These are phyloP conservation scores for Pipistrellus nathusii DNA, from an alignment of 2,797 vertebrate genomes.

Conservation along the genomic window DNA sequence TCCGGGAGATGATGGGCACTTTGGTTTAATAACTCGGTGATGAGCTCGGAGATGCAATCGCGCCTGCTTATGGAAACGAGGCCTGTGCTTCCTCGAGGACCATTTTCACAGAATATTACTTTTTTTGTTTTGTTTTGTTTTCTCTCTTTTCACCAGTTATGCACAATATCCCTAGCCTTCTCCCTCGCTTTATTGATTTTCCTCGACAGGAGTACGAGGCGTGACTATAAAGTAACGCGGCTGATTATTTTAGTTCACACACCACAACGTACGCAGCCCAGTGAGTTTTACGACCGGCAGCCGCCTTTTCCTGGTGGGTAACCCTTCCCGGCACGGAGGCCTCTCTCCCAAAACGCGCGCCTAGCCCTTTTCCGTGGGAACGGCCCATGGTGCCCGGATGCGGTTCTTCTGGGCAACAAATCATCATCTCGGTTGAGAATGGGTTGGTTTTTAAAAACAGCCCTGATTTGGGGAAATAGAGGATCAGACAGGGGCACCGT, in stretches of 20 bases:
- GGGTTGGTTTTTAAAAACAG: conserved; percentile 1
- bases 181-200: conserved; percentile 82
- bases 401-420: neutral
- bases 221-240: conserved; percentile 77
- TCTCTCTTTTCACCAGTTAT: conserved; percentile 79
- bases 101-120: conserved; percentile 67
- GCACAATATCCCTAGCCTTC: conserved; percentile 50
- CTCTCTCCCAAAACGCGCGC: neutral
- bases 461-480: conserved; percentile 9
- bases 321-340: neutral
- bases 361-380: neutral
- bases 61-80: conserved; percentile 67
- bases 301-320: conserved; percentile 11
- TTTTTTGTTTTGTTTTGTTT: conserved; percentile 37
- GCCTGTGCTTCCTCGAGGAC: conserved; percentile 68
- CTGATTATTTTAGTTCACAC: conserved; percentile 76
- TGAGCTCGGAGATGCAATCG: conserved; percentile 72
- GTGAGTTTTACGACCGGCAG: conserved; percentile 68
- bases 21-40: conserved; percentile 68
- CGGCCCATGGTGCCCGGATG: neutral
- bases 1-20: conserved; percentile 46
- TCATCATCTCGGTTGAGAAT: neutral
- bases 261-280: conserved; percentile 67
- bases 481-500: neutral
- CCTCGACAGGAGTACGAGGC: conserved; percentile 76